Base-by-base conservation (phyloP, 2,113 vertebrate genomes). In the Rhinogobius similis region DNA sequence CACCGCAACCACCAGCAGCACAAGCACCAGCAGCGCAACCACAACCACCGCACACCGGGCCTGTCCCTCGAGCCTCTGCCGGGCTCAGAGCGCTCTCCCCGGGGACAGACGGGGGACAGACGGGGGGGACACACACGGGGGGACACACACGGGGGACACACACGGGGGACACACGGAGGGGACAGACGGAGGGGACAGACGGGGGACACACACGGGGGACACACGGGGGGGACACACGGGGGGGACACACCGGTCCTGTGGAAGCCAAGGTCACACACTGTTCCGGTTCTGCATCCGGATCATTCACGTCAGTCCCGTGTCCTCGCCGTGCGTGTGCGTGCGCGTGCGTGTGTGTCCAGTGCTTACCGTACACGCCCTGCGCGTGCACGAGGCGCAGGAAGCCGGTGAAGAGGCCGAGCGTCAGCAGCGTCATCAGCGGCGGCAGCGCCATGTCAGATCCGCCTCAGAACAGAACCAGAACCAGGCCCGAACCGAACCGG, bases 331-430 rank as follows among this genome's bases (percentile, higher is more conserved):
- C 16, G 55, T 29, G 55, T 58, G 24, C 55, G 26, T 27, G 55
- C 24, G 55, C 14, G 26, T 29, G 56, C 56, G 13, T 14, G 56
- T 32, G 56, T 59, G 56, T 56, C 56, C 56, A 10, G 56, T 59
- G 16, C 56, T 59, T 59, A 59, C 56, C 56, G 27, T 59, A 59
- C 56, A 59, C 56, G 56, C 56, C 56, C 56, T 59, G 56, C 56
- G 56, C 56, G 56, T 59, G 56, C 56, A 20, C 56, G 27, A 59
- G 56, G 56, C 56, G 56, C 56, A 59, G 14, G 56, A 18, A 59
- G 56, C 56, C 56, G 56, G 56, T 59, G 56, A 59, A 59, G 56
- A 59, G 56, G 26, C 56, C 56, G 56, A 59, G 56, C 27, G 16
- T 59, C 56, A 59, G 27, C 13, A 58, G 55, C 23, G 26, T 1